These are phyloP conservation scores for Asobara japonica DNA, from an alignment of 1,140 invertebrate genomes.

Conservation along the genomic window DNA sequence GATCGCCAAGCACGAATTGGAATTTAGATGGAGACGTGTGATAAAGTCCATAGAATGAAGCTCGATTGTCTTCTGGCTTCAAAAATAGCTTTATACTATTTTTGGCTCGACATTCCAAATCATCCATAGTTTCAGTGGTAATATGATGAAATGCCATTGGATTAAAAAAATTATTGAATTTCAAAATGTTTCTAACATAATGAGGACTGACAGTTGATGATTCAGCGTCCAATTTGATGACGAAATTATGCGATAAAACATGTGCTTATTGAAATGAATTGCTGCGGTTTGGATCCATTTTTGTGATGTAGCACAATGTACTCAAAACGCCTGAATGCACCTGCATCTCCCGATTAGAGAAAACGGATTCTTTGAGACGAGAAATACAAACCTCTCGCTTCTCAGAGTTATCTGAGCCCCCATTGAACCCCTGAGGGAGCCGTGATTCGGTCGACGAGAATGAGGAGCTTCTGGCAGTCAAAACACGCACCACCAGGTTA, in stretches of 20 bases:
- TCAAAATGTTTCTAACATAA: conserved; percentile 24
- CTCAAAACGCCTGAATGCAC: too few species aligned
- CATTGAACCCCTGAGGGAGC: too few species aligned
- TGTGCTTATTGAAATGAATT: neutral
- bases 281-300: neutral
- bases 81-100: conserved; percentile 3
- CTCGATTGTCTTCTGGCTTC: conserved; percentile 1
- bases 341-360: too few species aligned
- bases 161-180: conserved; percentile 16
- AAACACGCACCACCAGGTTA: too few species aligned
- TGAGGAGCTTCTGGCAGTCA: too few species aligned
- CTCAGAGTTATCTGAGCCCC: too few species aligned
- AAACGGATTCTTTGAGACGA: too few species aligned
- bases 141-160: conserved; percentile 15
- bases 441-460: too few species aligned
- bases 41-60: neutral
- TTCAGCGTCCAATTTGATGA: conserved; percentile 10
- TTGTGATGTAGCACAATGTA: too few species aligned
- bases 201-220: neutral
- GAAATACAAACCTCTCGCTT: too few species aligned
- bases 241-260: conserved; percentile 6
- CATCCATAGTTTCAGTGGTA: neutral
- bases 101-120: neutral
- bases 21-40: conserved; percentile 20
- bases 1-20: neutral